Conservation (phyloP, 2,797 vertebrate genomes). For the Anguilla anguilla region DNA sequence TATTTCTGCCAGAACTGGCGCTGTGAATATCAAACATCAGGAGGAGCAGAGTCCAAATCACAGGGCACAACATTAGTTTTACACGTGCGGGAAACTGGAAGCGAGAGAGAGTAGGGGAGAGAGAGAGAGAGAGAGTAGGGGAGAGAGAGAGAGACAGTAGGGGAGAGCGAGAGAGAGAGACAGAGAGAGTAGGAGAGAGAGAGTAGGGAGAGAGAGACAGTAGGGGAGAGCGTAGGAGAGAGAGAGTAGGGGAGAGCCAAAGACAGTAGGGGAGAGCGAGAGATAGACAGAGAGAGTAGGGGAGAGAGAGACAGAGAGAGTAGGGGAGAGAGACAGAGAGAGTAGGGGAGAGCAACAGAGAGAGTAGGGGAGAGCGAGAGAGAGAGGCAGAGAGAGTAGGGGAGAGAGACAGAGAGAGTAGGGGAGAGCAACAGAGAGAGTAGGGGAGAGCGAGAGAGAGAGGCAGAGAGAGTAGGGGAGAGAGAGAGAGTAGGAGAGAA, state of each 20-base stretch:
- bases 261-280: no score
- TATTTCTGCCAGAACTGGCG: not conserved
- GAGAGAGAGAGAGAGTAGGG: not conserved
- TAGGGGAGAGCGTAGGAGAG: no score
- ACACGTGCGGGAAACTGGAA: conserved; percentile 17
- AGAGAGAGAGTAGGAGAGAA: no score
- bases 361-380: not conserved
- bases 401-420: no score
- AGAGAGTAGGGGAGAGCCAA: not conserved
- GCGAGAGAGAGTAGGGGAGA: not conserved
- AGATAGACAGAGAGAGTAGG: no score
- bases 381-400: not conserved
- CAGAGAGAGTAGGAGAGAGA: no score
- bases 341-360: not conserved
- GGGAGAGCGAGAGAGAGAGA: no score
- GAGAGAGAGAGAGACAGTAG: no score
- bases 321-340: no score
- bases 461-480: no score
- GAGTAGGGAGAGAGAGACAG: no score
- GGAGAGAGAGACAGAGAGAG: not conserved
- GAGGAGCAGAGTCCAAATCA: not conserved
- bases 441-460: not conserved
- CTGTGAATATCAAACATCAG: conserved; percentile 17
- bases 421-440: not conserved
- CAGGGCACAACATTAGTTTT: conserved; percentile 15